These are phyloP conservation scores for Cryptoprocta ferox DNA, from an alignment of 2,797 vertebrate species.

Conservation along the genomic window DNA sequence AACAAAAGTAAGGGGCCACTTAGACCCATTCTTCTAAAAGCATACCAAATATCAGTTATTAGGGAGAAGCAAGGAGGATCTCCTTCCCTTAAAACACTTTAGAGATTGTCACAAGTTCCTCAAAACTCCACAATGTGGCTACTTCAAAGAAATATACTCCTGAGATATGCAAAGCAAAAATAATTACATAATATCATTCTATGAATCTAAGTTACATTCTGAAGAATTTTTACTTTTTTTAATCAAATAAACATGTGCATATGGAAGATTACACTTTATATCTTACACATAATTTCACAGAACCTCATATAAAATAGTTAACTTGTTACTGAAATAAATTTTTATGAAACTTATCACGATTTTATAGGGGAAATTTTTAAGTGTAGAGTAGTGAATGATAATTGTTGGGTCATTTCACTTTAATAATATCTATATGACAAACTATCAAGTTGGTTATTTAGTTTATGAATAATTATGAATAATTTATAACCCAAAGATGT, in stretches of 20 bases:
- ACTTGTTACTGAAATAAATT: neutral
- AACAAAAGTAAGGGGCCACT: conserved; percentile 2
- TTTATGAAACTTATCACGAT: neutral
- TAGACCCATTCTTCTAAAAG: neutral
- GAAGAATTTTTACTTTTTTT: neutral
- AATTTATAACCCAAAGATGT: neutral
- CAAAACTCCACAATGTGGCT: neutral
- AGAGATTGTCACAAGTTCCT: neutral
- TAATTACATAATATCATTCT: neutral
- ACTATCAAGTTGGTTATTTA: neutral
- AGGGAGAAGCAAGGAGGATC: neutral
- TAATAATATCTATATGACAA: neutral
- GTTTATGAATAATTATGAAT: neutral
- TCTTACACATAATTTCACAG: neutral
- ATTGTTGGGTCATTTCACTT: neutral
- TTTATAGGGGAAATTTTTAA: neutral
- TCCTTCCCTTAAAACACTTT: neutral
- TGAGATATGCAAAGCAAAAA: neutral
- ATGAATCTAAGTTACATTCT: neutral
- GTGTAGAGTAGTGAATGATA: neutral
- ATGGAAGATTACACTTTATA: neutral
- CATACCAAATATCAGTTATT: neutral
- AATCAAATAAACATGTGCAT: neutral
- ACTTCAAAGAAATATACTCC: neutral
- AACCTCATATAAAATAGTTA: neutral